Conservation (phyloP, 2,113 vertebrate species). For the Datnioides undecimradiatus region DNA sequence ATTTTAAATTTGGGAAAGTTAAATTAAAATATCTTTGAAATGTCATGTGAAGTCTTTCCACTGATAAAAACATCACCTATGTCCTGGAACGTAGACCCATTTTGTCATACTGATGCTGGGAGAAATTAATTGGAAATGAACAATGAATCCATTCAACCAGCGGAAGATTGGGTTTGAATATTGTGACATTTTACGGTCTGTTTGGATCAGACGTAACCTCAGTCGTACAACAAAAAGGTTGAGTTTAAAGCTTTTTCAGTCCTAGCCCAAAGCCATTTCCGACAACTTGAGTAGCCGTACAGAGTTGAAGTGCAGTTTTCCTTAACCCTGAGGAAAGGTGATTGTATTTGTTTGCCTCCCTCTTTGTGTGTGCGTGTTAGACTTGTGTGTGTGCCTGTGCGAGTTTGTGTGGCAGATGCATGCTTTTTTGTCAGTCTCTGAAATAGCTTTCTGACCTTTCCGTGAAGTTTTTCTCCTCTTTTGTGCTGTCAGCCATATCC, state of each 20-base stretch:
- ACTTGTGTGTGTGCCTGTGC: constrained; percentile 10
- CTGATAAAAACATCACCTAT: not conserved
- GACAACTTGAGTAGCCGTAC: constrained; percentile 37
- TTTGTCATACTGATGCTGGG: not conserved
- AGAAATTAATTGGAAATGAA: not conserved
- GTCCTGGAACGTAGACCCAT: not conserved
- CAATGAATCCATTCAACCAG: not conserved
- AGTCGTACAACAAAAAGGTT: constrained; percentile 16
- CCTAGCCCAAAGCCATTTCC: constrained; percentile 31
- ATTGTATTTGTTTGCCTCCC: constrained; percentile 43
- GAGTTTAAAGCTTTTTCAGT: constrained; percentile 30
- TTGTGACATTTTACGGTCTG: not conserved
- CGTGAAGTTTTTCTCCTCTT: constrained; percentile 63
- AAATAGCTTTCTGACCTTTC: constrained; percentile 76
- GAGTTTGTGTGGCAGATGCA: constrained; percentile 34
- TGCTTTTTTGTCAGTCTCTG: constrained; percentile 39
- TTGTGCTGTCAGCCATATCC: constrained; percentile 66
- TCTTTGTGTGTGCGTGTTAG: constrained; percentile 5
- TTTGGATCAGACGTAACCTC: constrained; percentile 12
- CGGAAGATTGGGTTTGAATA: not conserved
- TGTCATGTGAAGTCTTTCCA: not conserved
- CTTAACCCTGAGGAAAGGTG: constrained; percentile 51
- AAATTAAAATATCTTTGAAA: not conserved
- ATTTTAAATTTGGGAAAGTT: not conserved
- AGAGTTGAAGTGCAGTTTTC: constrained; percentile 41